A percentile compares a stretch with the other conserved stretches of the same genome.
phyloP scores from a whole-genome alignment of 2,797 vertebrate genomes.

The Acanthurus leucopareius region DNA sequence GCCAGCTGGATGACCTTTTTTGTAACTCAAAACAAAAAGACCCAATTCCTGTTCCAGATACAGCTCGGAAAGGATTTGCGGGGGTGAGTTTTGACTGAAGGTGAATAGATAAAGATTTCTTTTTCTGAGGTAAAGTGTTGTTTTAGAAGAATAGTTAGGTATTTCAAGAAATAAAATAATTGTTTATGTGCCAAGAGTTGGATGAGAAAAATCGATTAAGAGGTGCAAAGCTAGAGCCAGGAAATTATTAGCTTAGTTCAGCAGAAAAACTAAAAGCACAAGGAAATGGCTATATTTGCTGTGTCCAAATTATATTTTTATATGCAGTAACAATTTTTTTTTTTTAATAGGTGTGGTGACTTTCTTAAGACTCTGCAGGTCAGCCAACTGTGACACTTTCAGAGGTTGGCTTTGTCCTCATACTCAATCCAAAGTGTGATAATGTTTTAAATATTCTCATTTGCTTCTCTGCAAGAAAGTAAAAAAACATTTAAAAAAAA shows the following conservation, averaged over 20 bases:
- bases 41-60: conserved; percentile 33
- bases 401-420: no score
- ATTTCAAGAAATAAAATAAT: conserved; percentile 29
- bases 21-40: conserved; percentile 41
- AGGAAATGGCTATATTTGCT: not conserved
- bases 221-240: conserved; percentile 16
- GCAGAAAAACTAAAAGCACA: not conserved
- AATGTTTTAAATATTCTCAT: no score
- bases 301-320: not conserved
- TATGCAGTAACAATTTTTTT: no score
- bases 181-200: conserved; percentile 16
- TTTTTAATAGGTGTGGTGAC: no score
- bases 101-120: conserved; percentile 23
- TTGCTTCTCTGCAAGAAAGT: no score
- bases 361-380: no score
- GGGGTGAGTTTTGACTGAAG: conserved; percentile 38
- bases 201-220: not conserved
- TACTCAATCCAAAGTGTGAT: no score
- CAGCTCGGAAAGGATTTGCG: conserved; percentile 35
- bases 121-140: conserved; percentile 4
- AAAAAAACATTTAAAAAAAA: no score
- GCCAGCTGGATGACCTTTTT: conserved; percentile 46
- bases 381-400: no score
- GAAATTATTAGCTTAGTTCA: conserved; percentile 11
- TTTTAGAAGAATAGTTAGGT: conserved; percentile 13